phyloP scores from a whole-genome alignment of 2,888 invertebrate species.

The Eupelmus urozonus region DNA sequence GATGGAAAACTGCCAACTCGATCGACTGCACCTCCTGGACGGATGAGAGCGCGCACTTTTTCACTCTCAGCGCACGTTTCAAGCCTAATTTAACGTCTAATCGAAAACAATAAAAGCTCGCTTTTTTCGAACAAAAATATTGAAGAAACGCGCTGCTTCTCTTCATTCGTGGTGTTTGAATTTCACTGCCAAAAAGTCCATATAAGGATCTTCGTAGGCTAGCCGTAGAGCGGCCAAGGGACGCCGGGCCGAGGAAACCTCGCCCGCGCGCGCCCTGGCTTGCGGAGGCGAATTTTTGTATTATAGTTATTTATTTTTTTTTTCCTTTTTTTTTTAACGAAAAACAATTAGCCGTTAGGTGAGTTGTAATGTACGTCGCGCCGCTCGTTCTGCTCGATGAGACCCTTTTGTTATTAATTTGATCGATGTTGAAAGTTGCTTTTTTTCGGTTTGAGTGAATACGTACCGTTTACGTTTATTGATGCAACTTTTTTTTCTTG shows the following conservation, averaged over 20 bases:
- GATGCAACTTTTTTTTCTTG: no score
- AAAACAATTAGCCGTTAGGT: slow-evolving; percentile 35
- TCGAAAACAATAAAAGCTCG: not conserved
- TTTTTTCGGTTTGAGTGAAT: no score
- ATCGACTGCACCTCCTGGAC: slow-evolving; percentile 27
- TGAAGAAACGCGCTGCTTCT: slow-evolving; percentile 62
- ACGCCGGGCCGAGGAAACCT: slow-evolving; percentile 55
- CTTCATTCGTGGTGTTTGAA: slow-evolving; percentile 74
- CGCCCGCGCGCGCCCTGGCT: slow-evolving; percentile 37
- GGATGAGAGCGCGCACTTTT: slow-evolving; percentile 26
- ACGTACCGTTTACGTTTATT: no score
- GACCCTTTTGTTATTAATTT: not conserved
- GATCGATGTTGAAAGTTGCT: no score
- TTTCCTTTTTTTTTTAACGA: slow-evolving; percentile 42
- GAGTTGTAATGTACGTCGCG: slow-evolving; percentile 53
- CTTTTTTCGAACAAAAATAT: not conserved
- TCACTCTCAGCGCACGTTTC: slow-evolving; percentile 12
- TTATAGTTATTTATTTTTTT: slow-evolving; percentile 55
- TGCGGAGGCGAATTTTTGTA: slow-evolving; percentile 51
- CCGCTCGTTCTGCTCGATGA: slow-evolving; percentile 36
- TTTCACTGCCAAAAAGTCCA: slow-evolving; percentile 76
- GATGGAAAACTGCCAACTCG: slow-evolving; percentile 56
- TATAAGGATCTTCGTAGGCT: slow-evolving; percentile 64
- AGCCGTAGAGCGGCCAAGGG: slow-evolving; percentile 38
- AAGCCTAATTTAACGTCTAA: slow-evolving; percentile 35